Base-by-base conservation (phyloP, 2,113 vertebrate genomes). In the Felis chaus region DNA sequence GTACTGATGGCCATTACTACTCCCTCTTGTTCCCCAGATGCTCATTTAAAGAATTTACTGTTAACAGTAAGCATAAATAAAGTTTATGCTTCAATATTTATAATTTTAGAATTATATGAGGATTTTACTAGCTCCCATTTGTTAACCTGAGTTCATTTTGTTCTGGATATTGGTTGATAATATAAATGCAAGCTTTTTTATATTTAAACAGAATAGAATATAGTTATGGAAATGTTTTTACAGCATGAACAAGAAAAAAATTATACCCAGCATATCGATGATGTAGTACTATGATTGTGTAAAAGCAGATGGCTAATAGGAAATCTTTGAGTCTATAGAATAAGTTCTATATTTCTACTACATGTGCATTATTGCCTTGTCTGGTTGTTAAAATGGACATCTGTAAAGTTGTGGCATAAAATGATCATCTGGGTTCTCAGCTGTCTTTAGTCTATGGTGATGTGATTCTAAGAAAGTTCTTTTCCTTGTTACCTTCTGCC, bases 191-290 rank as follows among this genome's bases (percentile, higher is more conserved):
- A 78, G 78, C 21, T 50, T 87, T 82, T 96, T 92, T 15, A 53
- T 73, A 79, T 91, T 80, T 73, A 90, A 80, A 91, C 80, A 81
- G 94, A 79, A 69, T 90, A 31, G 86, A 86, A 81, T 95, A 73
- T 36, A 80, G n/a, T 87, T 95, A 18, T 27, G 5, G 36, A 71
- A 91, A 73, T 89, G n/a, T 53, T 95, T 81, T 39, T 65, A 25
- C 16, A 88, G 50, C 19, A 93, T 65, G 48, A 91, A 80, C 7
- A 78, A 31, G 41, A 89, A 57, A 36, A 66, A 65, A 63, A 33
- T 10, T 76, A 50, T 16, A 84, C 27, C 78, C 53, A 61, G 16
- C 6, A 23, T 36, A 36, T 71, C 25, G 29, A 21, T 66, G 16
- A 9, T 55, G 3, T 23, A 48, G 14, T 39, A 45, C 7, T 33